A percentile compares a stretch with the other conserved stretches of the same genome.
phyloP scores from a whole-genome alignment of 2,113 vertebrate species.

The Dasyurus viverrinus region DNA sequence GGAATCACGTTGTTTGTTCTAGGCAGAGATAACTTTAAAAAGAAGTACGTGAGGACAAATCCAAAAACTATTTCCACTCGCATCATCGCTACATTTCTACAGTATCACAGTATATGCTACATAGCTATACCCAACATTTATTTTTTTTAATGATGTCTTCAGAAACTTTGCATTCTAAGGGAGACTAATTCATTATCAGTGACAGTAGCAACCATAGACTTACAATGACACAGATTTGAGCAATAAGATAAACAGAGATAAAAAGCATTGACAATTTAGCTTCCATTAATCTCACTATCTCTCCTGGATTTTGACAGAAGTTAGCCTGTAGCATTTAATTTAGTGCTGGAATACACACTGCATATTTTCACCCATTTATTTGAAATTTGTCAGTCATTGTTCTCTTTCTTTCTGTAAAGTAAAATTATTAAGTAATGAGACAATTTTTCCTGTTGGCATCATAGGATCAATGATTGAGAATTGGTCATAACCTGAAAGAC shows the following conservation, averaged over 20 bases:
- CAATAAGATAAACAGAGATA: background rate
- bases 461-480: background rate
- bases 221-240: background rate
- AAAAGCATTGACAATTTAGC: background rate
- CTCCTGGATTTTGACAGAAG: background rate
- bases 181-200: background rate
- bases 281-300: background rate
- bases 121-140: background rate
- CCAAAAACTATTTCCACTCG: background rate
- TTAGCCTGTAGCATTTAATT: background rate
- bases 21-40: background rate
- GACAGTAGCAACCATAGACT: background rate
- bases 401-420: background rate
- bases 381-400: background rate
- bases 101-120: background rate
- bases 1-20: background rate
- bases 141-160: background rate
- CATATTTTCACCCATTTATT: background rate
- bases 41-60: background rate
- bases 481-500: background rate
- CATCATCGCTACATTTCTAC: background rate
- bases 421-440: background rate
- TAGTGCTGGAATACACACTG: background rate
- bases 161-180: background rate
- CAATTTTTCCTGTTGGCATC: background rate